phyloP scores from a whole-genome alignment of 2,888 invertebrate genomes.

The Leptopilina syphax region DNA sequence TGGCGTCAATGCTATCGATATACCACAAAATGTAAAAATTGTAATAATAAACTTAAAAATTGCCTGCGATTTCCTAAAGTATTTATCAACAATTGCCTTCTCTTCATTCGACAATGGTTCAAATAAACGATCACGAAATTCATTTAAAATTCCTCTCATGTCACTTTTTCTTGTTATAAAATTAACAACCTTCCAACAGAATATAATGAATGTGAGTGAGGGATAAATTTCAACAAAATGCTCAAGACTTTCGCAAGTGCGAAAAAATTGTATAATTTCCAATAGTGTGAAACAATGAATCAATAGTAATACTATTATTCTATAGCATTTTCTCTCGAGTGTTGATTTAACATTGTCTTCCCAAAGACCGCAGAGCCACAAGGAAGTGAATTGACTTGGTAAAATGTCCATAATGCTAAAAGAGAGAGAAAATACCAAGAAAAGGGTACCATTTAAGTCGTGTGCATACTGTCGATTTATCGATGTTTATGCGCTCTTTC shows the following conservation, averaged over 20 bases:
- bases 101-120: background rate
- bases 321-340: slow-evolving; percentile 9
- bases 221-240: slow-evolving; percentile 28
- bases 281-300: slow-evolving; percentile 24
- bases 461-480: background rate
- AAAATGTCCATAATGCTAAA: slow-evolving; percentile 18
- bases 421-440: background rate
- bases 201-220: slow-evolving; percentile 9
- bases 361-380: slow-evolving; percentile 25
- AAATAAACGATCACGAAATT: background rate
- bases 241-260: slow-evolving; percentile 20
- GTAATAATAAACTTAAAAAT: background rate
- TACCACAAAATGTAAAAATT: slow-evolving; percentile 12
- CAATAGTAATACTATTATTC: background rate
- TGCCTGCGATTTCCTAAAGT: background rate
- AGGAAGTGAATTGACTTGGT: slow-evolving; percentile 23
- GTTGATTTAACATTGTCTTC: slow-evolving; percentile 17
- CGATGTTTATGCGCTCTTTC: slow-evolving; percentile 3
- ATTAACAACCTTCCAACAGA: slow-evolving; percentile 24
- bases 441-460: background rate
- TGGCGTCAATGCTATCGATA: slow-evolving; percentile 23
- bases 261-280: slow-evolving; percentile 20
- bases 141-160: slow-evolving; percentile 4
- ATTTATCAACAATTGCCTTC: background rate
- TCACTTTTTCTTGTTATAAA: background rate